Conservation (phyloP, 2,888 invertebrate species). For the Hoplodrina blanda region DNA sequence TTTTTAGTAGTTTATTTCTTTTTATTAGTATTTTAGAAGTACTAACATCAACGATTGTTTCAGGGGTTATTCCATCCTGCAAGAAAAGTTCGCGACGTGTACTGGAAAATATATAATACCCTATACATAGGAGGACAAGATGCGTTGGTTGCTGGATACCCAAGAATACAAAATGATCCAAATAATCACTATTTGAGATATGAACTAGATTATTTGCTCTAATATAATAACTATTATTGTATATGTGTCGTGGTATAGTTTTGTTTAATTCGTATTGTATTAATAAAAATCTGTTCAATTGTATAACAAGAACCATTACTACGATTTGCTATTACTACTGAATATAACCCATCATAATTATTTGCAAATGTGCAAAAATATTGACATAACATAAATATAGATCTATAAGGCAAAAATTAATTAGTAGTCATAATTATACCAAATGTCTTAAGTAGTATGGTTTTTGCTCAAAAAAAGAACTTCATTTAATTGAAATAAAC, state of each 20-base stretch:
- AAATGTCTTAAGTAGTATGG: conserved; percentile 40
- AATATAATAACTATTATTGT: conserved; percentile 75
- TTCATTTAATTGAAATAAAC: conserved; percentile 38
- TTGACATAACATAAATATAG: conserved; percentile 1
- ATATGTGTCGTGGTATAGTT: conserved; percentile 55
- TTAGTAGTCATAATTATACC: conserved; percentile 2
- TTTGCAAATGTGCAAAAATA: conserved; percentile 12
- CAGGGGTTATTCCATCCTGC: conserved; percentile 99
- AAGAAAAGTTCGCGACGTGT: conserved; percentile 99
- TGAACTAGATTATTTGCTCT: conserved; percentile 98
- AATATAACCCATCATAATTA: background rate
- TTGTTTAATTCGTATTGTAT: conserved; percentile 56
- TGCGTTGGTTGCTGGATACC: conserved; percentile 98
- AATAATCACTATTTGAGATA: conserved; percentile 98
- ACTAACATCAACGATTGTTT: conserved; percentile 70
- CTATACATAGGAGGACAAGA: conserved; percentile 99
- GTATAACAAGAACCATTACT: conserved; percentile 49
- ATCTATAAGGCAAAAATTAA: conserved; percentile 9
- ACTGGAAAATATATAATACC: conserved; percentile 99
- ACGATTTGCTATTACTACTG: conserved; percentile 13
- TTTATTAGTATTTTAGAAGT: too few species aligned
- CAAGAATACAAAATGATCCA: conserved; percentile 98
- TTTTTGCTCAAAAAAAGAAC: conserved; percentile 52
- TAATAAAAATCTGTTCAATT: conserved; percentile 31
- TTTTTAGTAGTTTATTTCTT: too few species aligned